Base-by-base conservation (phyloP, 2,888 invertebrate genomes). In the Hesperia comma region DNA sequence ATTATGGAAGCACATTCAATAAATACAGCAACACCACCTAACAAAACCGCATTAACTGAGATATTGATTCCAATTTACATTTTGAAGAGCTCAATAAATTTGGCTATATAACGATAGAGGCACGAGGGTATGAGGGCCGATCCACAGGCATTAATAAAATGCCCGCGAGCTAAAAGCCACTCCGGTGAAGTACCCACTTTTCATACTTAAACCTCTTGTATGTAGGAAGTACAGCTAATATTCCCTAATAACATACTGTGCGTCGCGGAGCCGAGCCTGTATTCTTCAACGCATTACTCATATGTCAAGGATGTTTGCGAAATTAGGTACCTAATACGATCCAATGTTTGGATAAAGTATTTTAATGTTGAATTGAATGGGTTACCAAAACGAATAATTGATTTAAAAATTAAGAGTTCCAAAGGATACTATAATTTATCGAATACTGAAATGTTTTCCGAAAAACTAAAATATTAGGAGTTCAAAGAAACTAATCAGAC, bases 71-170 rank as follows among this genome's bases (percentile, higher is more conserved):
- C 32, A 62, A 62, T 62, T 62, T 62, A 55, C 62, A 62, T 62
- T 55, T 62, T 62, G 55, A 62, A 55, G 62, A 62, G 62, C 63
- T 57, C 63, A 40, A 63, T 63, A 63, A 63, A 63, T 57, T 63
- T 63, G 57, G 63, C 49, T 46, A 17, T 54, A 54, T 57, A 64
- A 41, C 63, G 49, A 57, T 49, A 51, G 57, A 57, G 63, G 46
- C 40, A 51, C 46, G 56, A 54, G 63, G 63, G 56, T 49, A 49
- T 37, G 63, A 40, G 56, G 56, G 57, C 57, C 63, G 63, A 64
- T 57, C 57, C 63, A 57, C 63, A 64, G 46, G 64, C 64, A 64
- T 64, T 60, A 64, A 64, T 64, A 64, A 64, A 64, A 64, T 64
- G 53, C 58, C 53, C 64, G 41, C 53, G 53, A 54, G 64, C 64